Percentiles rank a stretch among this genome's conserved stretches.
These are phyloP conservation scores for Cladorhizidae sp. DNA, from an alignment of 37 sponge, comb jelly and placozoan species.

Conservation along the genomic window DNA sequence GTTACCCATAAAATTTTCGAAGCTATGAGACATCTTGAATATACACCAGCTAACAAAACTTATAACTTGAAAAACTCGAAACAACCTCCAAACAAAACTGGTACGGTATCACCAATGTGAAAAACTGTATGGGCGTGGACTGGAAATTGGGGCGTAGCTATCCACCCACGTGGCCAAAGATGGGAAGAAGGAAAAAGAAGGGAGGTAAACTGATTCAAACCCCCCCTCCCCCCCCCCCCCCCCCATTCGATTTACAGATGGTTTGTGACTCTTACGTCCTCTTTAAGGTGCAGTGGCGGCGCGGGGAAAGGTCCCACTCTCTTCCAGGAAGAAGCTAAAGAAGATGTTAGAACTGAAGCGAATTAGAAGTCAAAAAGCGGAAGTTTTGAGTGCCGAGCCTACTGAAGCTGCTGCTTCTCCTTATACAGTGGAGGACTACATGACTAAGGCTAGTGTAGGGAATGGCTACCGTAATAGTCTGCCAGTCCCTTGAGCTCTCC, in stretches of 20 bases:
- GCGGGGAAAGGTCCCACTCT: neutral
- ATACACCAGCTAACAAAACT: neutral
- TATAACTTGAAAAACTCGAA: neutral
- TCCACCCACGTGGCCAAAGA: neutral
- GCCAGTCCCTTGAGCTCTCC: too few species aligned
- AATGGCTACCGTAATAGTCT: too few species aligned
- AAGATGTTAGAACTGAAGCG: neutral
- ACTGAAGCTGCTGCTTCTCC: neutral
- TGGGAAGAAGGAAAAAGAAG: neutral
- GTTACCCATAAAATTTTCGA: constrained; percentile 29
- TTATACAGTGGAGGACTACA: constrained; percentile 1
- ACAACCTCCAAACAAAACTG: too few species aligned
- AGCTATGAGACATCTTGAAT: neutral
- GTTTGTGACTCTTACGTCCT: too few species aligned
- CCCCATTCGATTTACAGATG: too few species aligned
- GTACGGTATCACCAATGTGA: too few species aligned
- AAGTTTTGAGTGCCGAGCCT: neutral
- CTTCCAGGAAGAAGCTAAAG: neutral
- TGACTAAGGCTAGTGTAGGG: neutral
- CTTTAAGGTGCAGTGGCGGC: neutral
- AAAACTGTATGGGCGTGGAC: neutral
- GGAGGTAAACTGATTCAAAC: neutral
- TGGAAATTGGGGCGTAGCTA: neutral
- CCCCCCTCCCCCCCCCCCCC: too few species aligned
- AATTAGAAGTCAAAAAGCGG: neutral